Conservation (phyloP, 30 jellyfish, hydroid and myxozoan species). For the Cassiopea andromeda region DNA sequence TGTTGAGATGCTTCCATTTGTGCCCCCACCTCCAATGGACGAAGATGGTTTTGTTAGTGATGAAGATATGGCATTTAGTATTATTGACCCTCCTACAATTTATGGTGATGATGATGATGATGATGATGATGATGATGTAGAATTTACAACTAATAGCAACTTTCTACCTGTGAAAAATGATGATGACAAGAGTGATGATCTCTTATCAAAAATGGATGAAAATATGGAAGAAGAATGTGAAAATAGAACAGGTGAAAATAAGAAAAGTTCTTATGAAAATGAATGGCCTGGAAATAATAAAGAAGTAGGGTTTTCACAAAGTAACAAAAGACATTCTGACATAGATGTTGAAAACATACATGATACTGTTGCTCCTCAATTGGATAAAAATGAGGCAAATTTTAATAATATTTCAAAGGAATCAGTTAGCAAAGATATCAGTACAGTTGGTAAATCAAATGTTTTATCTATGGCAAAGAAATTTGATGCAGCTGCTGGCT, state of each 20-base stretch:
- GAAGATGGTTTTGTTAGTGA: conserved; percentile 39
- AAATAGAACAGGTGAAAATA: background rate
- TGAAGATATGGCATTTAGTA: conserved; percentile 32
- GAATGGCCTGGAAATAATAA: no score
- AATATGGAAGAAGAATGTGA: background rate
- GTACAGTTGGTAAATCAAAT: background rate
- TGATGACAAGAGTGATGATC: background rate
- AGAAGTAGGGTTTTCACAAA: no score
- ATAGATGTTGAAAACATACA: no score
- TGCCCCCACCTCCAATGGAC: conserved; percentile 71
- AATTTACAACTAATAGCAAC: background rate
- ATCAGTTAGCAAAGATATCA: no score
- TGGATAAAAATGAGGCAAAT: background rate
- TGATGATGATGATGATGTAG: conserved; percentile 29
- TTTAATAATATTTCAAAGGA: background rate
- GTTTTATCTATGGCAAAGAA: conserved; percentile 10
- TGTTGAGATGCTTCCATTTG: conserved; percentile 57
- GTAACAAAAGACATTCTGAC: no score
- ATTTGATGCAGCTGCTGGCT: background rate
- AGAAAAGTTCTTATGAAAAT: conserved; percentile 18
- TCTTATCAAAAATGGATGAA: background rate
- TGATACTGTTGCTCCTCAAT: background rate
- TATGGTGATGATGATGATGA: no score
- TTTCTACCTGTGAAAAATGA: background rate
- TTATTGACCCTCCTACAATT: conserved; percentile 65